Conservation (phyloP, 64 coral and sea anemone species). For the Montipora cactus region DNA sequence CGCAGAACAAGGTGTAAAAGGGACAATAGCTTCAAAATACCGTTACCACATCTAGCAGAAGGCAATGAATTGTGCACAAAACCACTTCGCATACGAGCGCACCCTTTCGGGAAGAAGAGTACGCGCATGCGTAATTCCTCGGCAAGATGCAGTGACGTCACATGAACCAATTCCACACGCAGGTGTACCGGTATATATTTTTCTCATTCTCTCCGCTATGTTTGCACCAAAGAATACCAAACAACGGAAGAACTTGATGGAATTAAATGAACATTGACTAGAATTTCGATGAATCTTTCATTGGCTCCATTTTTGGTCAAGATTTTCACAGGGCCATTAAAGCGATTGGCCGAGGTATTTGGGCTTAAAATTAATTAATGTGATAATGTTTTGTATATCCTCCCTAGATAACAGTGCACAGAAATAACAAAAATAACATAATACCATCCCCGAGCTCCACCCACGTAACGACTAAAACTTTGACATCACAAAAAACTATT, state of each 20-base stretch:
- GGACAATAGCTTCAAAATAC: neutral
- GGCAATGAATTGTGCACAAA: neutral
- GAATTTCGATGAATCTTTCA: too few species aligned
- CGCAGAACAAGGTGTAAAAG: neutral
- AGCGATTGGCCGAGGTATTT: neutral
- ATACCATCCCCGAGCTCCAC: neutral
- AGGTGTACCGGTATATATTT: constrained; percentile 1
- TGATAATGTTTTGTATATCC: too few species aligned
- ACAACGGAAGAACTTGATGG: too few species aligned
- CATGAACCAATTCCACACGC: constrained; percentile 18
- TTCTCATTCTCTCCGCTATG: too few species aligned
- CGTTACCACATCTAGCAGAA: constrained; percentile 25
- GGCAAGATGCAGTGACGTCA: constrained; percentile 26
- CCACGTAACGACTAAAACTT: neutral
- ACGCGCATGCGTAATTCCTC: neutral
- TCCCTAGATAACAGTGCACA: neutral
- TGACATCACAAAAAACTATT: too few species aligned
- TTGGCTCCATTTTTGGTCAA: too few species aligned
- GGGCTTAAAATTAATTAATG: neutral
- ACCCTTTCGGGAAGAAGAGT: neutral
- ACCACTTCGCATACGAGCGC: constrained; percentile 9
- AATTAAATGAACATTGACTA: too few species aligned
- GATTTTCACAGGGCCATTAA: too few species aligned
- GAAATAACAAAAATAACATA: neutral
- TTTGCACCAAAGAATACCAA: too few species aligned